Percentiles rank a stretch among this genome's conserved stretches.
These are phyloP conservation scores for Gari tellinella DNA, from an alignment of 2,888 invertebrate genomes.

Conservation along the genomic window DNA sequence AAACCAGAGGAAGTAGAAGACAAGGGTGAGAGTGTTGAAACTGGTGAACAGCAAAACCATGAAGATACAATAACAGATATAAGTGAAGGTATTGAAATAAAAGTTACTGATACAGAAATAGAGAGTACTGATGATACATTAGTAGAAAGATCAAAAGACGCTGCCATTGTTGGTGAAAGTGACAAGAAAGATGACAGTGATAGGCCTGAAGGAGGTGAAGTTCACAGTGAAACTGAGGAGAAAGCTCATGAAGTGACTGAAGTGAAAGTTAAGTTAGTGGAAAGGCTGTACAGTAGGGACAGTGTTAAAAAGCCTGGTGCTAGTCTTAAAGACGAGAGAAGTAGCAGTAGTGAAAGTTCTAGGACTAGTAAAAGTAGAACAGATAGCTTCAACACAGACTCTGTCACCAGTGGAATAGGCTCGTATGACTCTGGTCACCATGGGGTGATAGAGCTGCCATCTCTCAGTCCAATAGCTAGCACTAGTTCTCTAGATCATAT, in stretches of 20 bases:
- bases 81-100: conserved; percentile 18
- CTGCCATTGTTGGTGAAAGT: background rate
- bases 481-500: conserved; percentile 86
- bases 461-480: conserved; percentile 94
- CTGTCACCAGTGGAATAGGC: conserved; percentile 91
- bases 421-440: conserved; percentile 89
- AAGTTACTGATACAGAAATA: conserved; percentile 46
- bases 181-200: no score
- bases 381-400: conserved; percentile 88
- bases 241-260: background rate
- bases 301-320: conserved; percentile 27
- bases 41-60: background rate
- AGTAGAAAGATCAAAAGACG: background rate
- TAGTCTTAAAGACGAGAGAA: conserved; percentile 58
- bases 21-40: background rate
- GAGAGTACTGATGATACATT: conserved; percentile 15
- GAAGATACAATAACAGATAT: background rate
- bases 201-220: no score
- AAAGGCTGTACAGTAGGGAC: conserved; percentile 16
- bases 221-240: background rate
- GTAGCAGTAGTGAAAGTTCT: conserved; percentile 81
- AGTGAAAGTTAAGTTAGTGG: background rate
- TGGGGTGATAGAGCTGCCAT: conserved; percentile 79
- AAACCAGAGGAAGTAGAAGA: background rate
- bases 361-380: conserved; percentile 85